These are phyloP conservation scores for Onychorhynchus coronatus DNA, from an alignment of 2,113 vertebrate genomes.

Conservation along the genomic window DNA sequence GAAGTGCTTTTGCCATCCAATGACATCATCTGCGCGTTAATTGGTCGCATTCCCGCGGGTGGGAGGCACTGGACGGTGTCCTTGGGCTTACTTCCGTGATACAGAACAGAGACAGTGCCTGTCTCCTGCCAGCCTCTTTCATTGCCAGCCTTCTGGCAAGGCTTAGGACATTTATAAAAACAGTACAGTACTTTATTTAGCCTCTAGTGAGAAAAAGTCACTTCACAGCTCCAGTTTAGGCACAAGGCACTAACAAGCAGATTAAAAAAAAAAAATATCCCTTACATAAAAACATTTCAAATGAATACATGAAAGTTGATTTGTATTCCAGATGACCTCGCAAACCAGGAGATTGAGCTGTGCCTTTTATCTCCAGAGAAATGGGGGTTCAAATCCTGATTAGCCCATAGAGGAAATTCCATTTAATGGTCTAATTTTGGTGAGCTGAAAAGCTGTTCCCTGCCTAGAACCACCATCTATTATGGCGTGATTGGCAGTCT, in stretches of 20 bases:
- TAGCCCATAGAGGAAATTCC: constrained; percentile 54
- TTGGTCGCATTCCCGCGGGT: constrained; percentile 11
- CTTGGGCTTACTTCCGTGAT: constrained; percentile 48
- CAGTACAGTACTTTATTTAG: constrained; percentile 62
- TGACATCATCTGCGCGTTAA: constrained; percentile 35
- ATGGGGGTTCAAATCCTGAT: constrained; percentile 32
- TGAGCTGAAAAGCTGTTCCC: constrained; percentile 44
- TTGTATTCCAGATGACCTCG: constrained; percentile 36
- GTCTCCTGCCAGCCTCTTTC: constrained; percentile 57
- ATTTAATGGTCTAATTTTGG: constrained; percentile 48
- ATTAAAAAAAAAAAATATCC: background rate
- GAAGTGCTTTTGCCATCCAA: constrained; percentile 49
- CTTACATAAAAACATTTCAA: constrained; percentile 34
- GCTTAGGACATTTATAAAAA: constrained; percentile 52
- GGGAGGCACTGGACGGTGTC: constrained; percentile 35
- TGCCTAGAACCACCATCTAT: constrained; percentile 41
- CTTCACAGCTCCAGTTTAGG: constrained; percentile 39
- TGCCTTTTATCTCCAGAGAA: constrained; percentile 44
- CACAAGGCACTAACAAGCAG: background rate
- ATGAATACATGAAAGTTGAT: constrained; percentile 35
- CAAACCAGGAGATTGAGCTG: constrained; percentile 31
- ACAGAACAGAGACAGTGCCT: constrained; percentile 48
- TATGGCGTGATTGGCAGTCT: constrained; percentile 51
- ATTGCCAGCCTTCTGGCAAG: constrained; percentile 55
- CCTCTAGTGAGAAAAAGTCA: constrained; percentile 48